Evolutionary conservation across 2,888 invertebrate species (phyloP).

Genomic region (Ormia ochracea): DNA sequence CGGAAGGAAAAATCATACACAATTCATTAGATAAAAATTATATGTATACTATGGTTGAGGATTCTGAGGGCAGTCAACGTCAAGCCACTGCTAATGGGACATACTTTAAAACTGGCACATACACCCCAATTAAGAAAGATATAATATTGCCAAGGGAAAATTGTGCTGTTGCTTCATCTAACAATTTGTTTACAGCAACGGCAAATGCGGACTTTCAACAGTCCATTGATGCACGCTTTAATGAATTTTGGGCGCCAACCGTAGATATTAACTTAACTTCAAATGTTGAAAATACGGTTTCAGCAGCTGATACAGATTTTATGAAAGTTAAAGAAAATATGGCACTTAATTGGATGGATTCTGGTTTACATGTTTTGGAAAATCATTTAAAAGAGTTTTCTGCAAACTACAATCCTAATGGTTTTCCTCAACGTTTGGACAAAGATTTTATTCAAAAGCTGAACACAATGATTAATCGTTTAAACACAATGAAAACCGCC

Average conservation of each 20-base stretch:
- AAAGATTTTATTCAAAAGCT: constrained; percentile 69
- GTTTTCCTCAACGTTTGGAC: constrained; percentile 64
- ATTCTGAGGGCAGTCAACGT: constrained; percentile 75
- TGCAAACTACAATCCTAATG: constrained; percentile 65
- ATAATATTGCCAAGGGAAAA: constrained; percentile 21
- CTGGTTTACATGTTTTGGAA: constrained; percentile 67
- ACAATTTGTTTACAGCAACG: neutral
- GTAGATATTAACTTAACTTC: constrained; percentile 17
- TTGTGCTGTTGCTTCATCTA: neutral
- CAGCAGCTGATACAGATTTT: constrained; percentile 48
- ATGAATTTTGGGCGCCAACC: constrained; percentile 54
- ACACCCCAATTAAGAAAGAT: constrained; percentile 73
- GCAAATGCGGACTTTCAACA: constrained; percentile 51
- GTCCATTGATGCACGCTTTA: constrained; percentile 61
- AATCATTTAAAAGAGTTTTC: constrained; percentile 67
- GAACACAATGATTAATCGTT: constrained; percentile 69
- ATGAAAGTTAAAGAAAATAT: constrained; percentile 63
- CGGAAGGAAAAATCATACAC: constrained; percentile 62
- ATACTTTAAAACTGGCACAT: constrained; percentile 75
- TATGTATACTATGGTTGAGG: constrained; percentile 73
- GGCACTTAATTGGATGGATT: constrained; percentile 64
- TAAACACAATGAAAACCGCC: constrained; percentile 70
- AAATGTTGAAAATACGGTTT: neutral
- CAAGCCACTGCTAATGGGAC: constrained; percentile 72
- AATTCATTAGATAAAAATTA: constrained; percentile 69